These are phyloP conservation scores for Antennarius striatus DNA, from an alignment of 2,113 vertebrate species.

Conservation along the genomic window DNA sequence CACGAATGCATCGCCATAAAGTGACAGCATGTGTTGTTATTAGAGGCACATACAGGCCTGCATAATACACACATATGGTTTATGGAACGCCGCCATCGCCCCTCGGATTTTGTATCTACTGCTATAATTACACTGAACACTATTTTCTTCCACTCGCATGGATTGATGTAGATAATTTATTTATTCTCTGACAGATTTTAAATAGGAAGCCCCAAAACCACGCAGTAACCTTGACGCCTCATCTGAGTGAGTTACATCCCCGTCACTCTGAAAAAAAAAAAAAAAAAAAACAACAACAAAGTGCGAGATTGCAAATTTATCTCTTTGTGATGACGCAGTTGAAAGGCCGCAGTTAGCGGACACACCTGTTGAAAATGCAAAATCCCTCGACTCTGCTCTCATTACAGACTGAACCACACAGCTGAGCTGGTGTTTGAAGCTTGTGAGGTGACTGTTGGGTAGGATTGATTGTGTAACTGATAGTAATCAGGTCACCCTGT, in stretches of 20 bases:
- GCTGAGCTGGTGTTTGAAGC: too few relatives aligned
- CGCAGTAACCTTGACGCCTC: slow-evolving; percentile 60
- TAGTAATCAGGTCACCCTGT: slow-evolving; percentile 41
- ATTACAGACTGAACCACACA: slow-evolving; percentile 6
- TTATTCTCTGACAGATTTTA: slow-evolving; percentile 69
- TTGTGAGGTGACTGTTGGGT: slow-evolving; percentile 6
- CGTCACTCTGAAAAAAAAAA: slow-evolving; percentile 51
- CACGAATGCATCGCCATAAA: slow-evolving; percentile 39
- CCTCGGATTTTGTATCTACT: slow-evolving; percentile 49
- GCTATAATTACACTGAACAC: slow-evolving; percentile 69
- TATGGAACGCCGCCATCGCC: slow-evolving; percentile 54
- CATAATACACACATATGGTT: slow-evolving; percentile 66
- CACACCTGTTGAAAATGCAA: slow-evolving; percentile 15
- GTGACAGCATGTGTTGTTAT: slow-evolving; percentile 45
- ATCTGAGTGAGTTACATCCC: slow-evolving; percentile 32
- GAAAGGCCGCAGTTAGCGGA: slow-evolving; percentile 9
- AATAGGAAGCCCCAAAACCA: slow-evolving; percentile 66
- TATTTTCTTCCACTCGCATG: slow-evolving; percentile 54
- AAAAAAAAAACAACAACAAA: background rate
- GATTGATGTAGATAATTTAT: slow-evolving; percentile 74
- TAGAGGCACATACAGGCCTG: slow-evolving; percentile 43
- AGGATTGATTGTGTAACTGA: slow-evolving; percentile 11
- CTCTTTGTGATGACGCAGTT: slow-evolving; percentile 14
- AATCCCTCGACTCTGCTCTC: background rate
- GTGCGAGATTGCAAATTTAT: slow-evolving; percentile 48